Percentiles rank a stretch among this genome's conserved stretches.
Evolutionary conservation across 2,888 invertebrate genomes (phyloP).

Genomic region (Dorcus parallelipipedus): DNA sequence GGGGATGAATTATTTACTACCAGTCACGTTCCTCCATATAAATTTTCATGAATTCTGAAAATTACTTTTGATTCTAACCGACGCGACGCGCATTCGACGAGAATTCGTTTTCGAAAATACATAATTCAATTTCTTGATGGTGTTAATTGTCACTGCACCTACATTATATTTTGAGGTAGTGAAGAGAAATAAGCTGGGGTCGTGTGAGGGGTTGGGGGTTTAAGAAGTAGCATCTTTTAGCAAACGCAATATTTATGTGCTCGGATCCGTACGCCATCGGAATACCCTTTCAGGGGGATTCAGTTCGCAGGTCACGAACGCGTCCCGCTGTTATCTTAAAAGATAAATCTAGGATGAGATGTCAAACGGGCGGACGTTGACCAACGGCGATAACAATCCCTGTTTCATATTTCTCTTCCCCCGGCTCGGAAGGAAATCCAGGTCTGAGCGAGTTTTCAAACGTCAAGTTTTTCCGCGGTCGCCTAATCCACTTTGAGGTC

Average conservation of each 20-base stretch:
- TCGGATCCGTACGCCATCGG: conserved; percentile 6
- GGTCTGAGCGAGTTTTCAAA: conserved; percentile 25
- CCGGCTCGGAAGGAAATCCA: conserved; percentile 14
- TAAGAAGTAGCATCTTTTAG: background rate
- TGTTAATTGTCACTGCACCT: no score
- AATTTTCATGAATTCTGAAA: no score
- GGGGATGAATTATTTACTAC: conserved; percentile 19
- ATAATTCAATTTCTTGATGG: no score
- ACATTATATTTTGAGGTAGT: no score
- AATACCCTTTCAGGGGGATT: conserved; percentile 22
- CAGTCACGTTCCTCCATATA: background rate
- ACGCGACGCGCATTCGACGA: no score
- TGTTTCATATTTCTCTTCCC: conserved; percentile 37
- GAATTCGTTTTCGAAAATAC: no score
- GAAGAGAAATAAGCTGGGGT: no score
- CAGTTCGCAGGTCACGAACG: conserved; percentile 37
- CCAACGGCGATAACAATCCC: conserved; percentile 33
- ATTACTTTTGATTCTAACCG: no score
- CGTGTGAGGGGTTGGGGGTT: no score
- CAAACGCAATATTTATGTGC: conserved; percentile 13
- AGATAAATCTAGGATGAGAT: conserved; percentile 41
- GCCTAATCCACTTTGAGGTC: conserved; percentile 27
- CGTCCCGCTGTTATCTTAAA: conserved; percentile 36
- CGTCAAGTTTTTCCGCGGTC: conserved; percentile 27
- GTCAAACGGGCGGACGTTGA: conserved; percentile 37